A percentile compares a stretch with the other conserved stretches of the same genome.
Conservation (phyloP, 2,113 vertebrate genomes). For the Channa maculata region DNA sequence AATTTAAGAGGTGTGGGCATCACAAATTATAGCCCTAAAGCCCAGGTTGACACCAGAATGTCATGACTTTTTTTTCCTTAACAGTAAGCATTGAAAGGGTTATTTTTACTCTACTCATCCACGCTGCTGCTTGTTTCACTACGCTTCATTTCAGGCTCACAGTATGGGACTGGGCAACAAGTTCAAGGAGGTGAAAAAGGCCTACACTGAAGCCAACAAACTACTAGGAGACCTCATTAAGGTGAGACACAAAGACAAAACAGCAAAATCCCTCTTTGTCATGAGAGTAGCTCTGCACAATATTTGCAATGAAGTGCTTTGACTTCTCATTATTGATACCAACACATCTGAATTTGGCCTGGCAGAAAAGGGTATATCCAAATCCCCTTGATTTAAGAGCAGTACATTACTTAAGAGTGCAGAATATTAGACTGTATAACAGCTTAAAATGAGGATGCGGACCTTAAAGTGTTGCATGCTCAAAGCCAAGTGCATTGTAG, state of each 20-base stretch:
- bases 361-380: background rate
- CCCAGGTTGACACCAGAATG: slow-evolving; percentile 12
- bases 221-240: slow-evolving; percentile 97
- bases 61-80: background rate
- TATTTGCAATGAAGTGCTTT: background rate
- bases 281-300: background rate
- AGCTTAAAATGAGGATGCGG: background rate
- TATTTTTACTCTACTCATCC: background rate
- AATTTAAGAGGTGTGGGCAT: slow-evolving; percentile 18
- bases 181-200: slow-evolving; percentile 97
- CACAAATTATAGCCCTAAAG: slow-evolving; percentile 34
- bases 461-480: background rate
- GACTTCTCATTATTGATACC: background rate
- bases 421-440: background rate
- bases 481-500: background rate
- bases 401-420: background rate
- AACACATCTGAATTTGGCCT: slow-evolving; percentile 3
- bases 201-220: slow-evolving; percentile 94
- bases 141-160: slow-evolving; percentile 89
- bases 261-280: background rate
- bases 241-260: slow-evolving; percentile 79
- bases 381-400: background rate
- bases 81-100: background rate
- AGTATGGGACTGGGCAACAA: slow-evolving; percentile 98
- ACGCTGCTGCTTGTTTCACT: slow-evolving; percentile 13